Percentiles rank a stretch among this genome's conserved stretches.
phyloP scores from a whole-genome alignment of 1,140 invertebrate species.

The Hetaerina americana region DNA sequence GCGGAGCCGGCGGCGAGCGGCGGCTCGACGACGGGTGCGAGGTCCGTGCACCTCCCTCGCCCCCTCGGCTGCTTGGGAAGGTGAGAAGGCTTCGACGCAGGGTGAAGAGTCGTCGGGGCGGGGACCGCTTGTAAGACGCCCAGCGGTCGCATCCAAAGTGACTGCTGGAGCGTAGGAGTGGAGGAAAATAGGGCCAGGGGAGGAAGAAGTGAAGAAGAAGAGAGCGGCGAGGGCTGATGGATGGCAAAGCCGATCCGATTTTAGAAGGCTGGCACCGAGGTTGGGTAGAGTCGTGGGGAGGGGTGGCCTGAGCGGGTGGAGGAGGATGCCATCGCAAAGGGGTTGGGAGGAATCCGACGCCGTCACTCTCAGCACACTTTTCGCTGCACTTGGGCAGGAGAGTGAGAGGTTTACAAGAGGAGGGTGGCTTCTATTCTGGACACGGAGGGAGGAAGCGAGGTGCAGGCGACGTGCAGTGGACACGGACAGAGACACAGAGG shows the following conservation, averaged over 20 bases:
- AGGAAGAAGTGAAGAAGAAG: not conserved
- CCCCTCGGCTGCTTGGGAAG: too few relatives aligned
- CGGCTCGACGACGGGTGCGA: too few relatives aligned
- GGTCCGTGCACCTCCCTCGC: not conserved
- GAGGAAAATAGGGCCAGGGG: not conserved
- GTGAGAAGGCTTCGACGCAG: not conserved
- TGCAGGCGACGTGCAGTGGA: not conserved
- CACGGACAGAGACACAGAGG: not conserved
- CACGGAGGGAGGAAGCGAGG: not conserved
- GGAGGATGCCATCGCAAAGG: not conserved
- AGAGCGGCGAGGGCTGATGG: not conserved
- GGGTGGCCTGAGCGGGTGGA: too few relatives aligned
- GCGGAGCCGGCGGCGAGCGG: too few relatives aligned
- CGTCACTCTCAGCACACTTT: not conserved
- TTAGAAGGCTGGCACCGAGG: not conserved
- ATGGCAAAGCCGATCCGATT: not conserved
- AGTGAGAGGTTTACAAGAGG: too few relatives aligned
- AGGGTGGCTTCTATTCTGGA: not conserved
- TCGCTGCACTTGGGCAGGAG: not conserved
- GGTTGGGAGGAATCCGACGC: not conserved
- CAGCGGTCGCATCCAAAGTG: not conserved
- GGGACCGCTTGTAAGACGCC: not conserved
- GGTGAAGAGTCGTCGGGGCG: not conserved
- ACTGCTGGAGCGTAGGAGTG: not conserved
- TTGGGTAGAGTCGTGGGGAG: too few relatives aligned